Conservation (phyloP, 2,113 vertebrate species). For the Pluvianellus socialis region DNA sequence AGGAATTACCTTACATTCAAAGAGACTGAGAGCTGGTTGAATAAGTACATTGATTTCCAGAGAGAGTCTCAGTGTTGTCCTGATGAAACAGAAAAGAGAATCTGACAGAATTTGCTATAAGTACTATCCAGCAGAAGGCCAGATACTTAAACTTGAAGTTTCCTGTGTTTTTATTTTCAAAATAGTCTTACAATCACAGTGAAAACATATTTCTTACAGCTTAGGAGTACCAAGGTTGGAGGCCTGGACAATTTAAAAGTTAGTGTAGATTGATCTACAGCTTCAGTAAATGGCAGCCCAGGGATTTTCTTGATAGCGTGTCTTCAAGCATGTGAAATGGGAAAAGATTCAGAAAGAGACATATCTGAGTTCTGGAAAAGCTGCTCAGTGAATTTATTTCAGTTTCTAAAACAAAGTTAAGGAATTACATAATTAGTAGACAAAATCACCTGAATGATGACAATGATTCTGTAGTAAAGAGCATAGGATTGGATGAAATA, state of each 20-base stretch:
- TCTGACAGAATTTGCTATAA: neutral
- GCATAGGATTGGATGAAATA: neutral
- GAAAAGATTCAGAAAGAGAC: neutral
- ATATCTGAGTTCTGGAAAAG: neutral
- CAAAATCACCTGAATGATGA: neutral
- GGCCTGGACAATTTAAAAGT: neutral
- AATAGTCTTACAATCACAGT: neutral
- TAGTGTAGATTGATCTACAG: neutral
- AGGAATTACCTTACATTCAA: neutral
- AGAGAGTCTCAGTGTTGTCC: neutral
- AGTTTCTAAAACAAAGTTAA: neutral
- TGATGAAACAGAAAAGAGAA: neutral
- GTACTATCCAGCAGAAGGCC: neutral
- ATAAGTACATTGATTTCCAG: neutral
- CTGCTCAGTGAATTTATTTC: neutral
- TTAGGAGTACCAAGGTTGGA: neutral
- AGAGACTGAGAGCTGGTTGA: neutral
- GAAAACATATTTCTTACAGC: neutral
- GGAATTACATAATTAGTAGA: neutral
- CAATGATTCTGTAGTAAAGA: neutral
- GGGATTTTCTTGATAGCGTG: neutral
- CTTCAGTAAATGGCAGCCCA: neutral
- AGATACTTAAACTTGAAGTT: neutral
- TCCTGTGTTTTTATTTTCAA: neutral
- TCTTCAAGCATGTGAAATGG: neutral